Evolutionary conservation across 2,797 vertebrate species (phyloP).

Genomic region (Hypotaenidia philippensis): DNA sequence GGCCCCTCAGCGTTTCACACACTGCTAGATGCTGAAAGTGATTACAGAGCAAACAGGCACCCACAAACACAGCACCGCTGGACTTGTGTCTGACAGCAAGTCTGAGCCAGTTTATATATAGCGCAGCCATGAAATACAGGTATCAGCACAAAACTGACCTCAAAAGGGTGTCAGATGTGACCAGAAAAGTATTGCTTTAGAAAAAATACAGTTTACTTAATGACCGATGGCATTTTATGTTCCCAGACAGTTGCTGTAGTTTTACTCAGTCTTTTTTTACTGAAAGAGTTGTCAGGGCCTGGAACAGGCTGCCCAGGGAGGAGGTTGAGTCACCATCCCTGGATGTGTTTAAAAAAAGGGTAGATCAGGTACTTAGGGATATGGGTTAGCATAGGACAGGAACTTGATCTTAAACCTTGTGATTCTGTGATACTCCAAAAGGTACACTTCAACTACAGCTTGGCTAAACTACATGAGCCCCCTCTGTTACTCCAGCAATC

Average conservation of each 20-base stretch:
- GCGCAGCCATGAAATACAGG: background rate
- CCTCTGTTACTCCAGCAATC: background rate
- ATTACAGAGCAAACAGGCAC: background rate
- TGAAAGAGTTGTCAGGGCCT: too few species aligned
- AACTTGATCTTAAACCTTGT: too few species aligned
- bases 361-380: too few species aligned
- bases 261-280: background rate
- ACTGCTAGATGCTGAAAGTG: fast-evolving
- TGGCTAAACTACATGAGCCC: background rate
- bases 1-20: background rate
- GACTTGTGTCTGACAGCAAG: background rate
- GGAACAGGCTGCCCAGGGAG: too few species aligned
- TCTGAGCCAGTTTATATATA: background rate
- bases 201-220: background rate
- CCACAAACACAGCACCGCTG: fast-evolving
- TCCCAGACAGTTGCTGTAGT: background rate
- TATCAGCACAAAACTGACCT: background rate
- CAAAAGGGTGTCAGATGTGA: background rate
- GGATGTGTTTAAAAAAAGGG: too few species aligned
- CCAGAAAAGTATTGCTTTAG: background rate
- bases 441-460: background rate
- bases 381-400: too few species aligned
- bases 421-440: background rate
- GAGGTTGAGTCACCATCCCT: too few species aligned
- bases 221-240: background rate